Evolutionary conservation across 2,797 vertebrate species (phyloP).

Genomic region (Phaenicophaeus curvirostris): DNA sequence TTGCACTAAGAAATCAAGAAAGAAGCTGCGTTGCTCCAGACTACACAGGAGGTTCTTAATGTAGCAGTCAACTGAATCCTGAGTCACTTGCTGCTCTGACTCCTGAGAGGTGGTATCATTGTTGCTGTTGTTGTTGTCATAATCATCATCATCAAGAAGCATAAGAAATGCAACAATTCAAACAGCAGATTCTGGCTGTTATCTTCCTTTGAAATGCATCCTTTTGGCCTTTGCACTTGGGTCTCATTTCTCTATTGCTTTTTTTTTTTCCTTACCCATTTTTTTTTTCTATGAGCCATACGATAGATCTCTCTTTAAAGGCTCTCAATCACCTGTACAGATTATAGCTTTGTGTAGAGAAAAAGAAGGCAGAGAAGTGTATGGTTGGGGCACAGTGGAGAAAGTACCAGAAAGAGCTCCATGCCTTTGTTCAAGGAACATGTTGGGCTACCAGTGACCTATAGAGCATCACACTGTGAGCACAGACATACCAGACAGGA

Average conservation of each 20-base stretch:
- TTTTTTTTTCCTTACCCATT: too few relatives aligned
- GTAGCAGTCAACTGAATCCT: background rate
- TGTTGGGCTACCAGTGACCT: background rate
- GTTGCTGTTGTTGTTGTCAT: background rate
- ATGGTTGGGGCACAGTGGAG: background rate
- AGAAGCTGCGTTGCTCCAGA: background rate
- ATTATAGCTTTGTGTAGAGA: background rate
- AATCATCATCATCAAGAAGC: background rate
- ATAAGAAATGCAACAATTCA: background rate
- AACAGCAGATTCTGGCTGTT: background rate
- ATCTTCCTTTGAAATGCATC: background rate
- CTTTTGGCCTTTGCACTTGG: background rate
- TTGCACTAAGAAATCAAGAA: background rate
- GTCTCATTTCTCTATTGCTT: accelerated
- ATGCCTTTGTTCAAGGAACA: background rate
- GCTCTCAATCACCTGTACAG: background rate
- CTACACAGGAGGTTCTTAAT: background rate
- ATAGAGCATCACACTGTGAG: accelerated
- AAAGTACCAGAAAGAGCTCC: background rate
- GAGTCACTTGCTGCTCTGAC: background rate
- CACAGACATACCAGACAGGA: background rate
- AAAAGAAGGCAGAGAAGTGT: background rate
- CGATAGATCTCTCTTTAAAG: background rate
- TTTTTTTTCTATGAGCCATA: background rate
- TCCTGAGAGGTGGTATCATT: background rate